Percentiles rank a stretch among this genome's conserved stretches.
phyloP scores from a whole-genome alignment of 2,113 vertebrate genomes.

The Gobiocypris rarus region DNA sequence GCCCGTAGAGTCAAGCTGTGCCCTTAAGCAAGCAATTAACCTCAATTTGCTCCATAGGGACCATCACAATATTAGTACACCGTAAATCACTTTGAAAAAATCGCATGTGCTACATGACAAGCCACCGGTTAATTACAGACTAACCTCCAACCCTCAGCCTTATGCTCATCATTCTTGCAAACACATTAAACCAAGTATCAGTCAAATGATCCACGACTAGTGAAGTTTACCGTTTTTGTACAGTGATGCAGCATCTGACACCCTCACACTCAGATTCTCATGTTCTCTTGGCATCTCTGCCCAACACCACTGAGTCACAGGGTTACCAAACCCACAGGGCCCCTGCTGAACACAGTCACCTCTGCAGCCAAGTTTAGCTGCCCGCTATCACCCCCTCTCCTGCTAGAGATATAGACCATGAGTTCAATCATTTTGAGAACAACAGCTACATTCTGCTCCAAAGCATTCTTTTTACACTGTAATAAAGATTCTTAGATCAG shows the following conservation, averaged over 20 bases:
- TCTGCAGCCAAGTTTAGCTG: constrained; percentile 73
- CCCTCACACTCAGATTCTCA: constrained; percentile 52
- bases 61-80: neutral
- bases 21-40: constrained; percentile 39
- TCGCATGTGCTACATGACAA: constrained; percentile 14
- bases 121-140: constrained; percentile 33
- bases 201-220: neutral
- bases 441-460: constrained; percentile 30
- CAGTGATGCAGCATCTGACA: constrained; percentile 50
- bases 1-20: constrained; percentile 12
- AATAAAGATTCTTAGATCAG: neutral
- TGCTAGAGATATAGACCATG: constrained; percentile 52
- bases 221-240: neutral
- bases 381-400: constrained; percentile 68
- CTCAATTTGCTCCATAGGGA: neutral
- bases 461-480: neutral
- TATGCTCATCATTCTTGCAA: constrained; percentile 15
- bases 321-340: constrained; percentile 61
- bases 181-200: neutral
- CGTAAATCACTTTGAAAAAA: constrained; percentile 34
- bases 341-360: constrained; percentile 35
- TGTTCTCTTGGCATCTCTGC: constrained; percentile 55
- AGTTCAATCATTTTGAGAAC: constrained; percentile 44
- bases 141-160: constrained; percentile 10
- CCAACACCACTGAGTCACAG: constrained; percentile 68